Evolutionary conservation across 1,140 invertebrate genomes (phyloP).

Genomic region (Pachypsylla venusta): DNA sequence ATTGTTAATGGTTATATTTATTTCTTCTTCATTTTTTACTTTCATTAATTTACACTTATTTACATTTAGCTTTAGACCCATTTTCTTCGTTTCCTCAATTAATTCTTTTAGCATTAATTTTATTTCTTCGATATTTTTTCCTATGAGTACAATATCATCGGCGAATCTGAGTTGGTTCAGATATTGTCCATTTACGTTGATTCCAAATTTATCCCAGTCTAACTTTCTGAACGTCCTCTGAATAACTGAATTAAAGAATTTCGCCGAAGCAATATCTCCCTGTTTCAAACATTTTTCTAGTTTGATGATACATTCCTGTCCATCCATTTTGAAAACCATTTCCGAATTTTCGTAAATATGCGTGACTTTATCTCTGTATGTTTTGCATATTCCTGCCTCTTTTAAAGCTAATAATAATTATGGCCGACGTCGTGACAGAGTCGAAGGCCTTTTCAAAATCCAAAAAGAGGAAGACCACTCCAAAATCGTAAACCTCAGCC

Average conservation of each 20-base stretch:
- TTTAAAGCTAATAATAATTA: neutral
- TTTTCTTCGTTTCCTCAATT: too few species aligned
- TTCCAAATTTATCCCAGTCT: conserved; percentile 19
- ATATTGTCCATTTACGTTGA: conserved; percentile 24
- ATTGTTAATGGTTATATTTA: neutral
- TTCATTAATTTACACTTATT: conserved; percentile 9
- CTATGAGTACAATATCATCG: conserved; percentile 26
- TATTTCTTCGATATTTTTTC: conserved; percentile 13
- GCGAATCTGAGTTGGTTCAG: conserved; percentile 28
- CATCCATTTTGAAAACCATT: neutral
- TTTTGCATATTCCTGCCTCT: neutral
- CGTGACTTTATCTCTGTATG: neutral
- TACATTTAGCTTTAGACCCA: conserved; percentile 17
- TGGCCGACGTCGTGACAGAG: neutral
- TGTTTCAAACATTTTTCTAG: neutral
- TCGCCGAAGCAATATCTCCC: neutral
- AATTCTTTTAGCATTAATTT: conserved; percentile 11
- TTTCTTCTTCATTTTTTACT: conserved; percentile 6
- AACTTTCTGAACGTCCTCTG: conserved; percentile 11
- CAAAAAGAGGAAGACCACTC: neutral
- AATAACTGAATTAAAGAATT: neutral
- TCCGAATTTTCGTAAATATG: neutral
- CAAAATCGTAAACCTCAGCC: neutral
- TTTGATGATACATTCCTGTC: neutral
- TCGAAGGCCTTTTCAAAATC: neutral